These are phyloP conservation scores for Notolepis coatsorum DNA, from an alignment of 2,797 vertebrate species.

Conservation along the genomic window DNA sequence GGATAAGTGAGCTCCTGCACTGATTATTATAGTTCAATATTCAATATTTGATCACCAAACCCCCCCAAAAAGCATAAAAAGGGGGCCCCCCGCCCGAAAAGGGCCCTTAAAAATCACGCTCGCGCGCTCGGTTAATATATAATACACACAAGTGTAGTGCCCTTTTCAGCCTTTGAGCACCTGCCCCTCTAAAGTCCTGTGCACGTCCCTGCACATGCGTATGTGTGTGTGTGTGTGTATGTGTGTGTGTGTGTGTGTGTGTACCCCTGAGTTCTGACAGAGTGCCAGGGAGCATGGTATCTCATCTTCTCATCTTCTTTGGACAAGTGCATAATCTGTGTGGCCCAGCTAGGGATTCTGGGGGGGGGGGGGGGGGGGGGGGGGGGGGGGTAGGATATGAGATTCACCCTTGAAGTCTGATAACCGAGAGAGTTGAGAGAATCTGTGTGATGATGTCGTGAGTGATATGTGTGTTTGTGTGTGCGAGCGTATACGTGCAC, in stretches of 20 bases:
- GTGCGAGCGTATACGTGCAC: neutral
- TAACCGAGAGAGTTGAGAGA: conserved; percentile 16
- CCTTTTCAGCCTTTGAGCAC: no score
- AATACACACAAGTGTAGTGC: no score
- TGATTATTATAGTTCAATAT: no score
- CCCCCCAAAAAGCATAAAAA: no score
- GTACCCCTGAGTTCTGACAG: conserved; percentile 10
- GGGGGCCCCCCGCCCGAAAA: no score
- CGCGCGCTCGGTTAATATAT: no score
- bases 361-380: conserved; percentile 47
- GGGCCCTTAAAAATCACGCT: no score
- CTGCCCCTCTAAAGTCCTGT: no score
- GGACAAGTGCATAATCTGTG: conserved; percentile 76
- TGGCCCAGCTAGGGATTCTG: conserved; percentile 75
- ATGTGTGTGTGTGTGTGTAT: conserved; percentile 26
- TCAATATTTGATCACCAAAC: no score
- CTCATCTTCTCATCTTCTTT: conserved; percentile 75
- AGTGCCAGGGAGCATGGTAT: conserved; percentile 70
- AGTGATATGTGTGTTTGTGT: conserved; percentile 20
- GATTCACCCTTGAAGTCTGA: conserved; percentile 40
- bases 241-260: conserved; percentile 31
- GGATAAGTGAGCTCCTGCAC: no score
- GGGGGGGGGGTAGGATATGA: conserved; percentile 40
- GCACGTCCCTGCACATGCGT: conserved; percentile 25
- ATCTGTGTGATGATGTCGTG: conserved; percentile 6